Percentiles rank a stretch among this genome's conserved stretches.
Evolutionary conservation across 2,797 vertebrate genomes (phyloP).

Genomic region (Hippopotamyrus pictus): DNA sequence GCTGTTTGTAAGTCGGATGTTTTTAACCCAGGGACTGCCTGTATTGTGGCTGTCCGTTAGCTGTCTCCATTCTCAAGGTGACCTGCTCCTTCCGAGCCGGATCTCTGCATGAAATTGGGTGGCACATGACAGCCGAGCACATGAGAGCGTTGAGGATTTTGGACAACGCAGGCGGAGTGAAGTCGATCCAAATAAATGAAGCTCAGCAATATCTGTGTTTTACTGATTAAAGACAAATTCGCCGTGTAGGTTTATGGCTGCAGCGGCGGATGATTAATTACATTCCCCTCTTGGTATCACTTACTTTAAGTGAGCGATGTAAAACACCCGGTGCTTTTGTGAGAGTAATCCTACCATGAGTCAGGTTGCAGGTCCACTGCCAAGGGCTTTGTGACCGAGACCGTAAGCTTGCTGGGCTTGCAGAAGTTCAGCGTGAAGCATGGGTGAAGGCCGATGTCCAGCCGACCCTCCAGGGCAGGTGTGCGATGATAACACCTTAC

Average conservation of each 20-base stretch:
- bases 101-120: background rate
- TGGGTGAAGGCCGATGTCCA: background rate
- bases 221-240: slow-evolving; percentile 6
- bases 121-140: background rate
- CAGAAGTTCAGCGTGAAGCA: background rate
- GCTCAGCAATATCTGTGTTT: background rate
- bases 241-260: background rate
- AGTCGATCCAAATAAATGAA: background rate
- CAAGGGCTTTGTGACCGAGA: background rate
- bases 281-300: background rate
- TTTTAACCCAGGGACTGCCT: background rate
- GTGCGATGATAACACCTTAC: background rate
- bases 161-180: background rate
- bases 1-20: background rate
- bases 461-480: background rate
- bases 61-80: background rate
- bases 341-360: background rate
- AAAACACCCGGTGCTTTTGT: background rate
- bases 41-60: background rate
- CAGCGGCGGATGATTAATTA: background rate
- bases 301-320: slow-evolving; percentile 10
- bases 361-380: background rate
- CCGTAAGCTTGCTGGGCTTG: background rate
- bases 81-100: background rate
- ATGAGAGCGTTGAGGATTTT: background rate